Evolutionary conservation across 2,797 vertebrate species (phyloP).

Genomic region (Pangasius djambal): DNA sequence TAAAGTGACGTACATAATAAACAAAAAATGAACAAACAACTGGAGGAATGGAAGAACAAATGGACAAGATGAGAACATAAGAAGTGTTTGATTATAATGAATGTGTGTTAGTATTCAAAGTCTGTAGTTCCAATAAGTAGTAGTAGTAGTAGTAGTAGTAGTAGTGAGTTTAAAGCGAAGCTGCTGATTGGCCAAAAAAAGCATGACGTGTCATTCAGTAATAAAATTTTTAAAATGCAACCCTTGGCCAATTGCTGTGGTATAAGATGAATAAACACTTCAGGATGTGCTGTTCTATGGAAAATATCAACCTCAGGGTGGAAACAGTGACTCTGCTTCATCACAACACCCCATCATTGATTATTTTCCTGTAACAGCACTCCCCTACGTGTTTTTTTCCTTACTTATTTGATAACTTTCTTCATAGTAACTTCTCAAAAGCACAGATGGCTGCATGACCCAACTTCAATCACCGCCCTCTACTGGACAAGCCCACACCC

Average conservation of each 20-base stretch:
- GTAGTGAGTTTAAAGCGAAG: neutral
- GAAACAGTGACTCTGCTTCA: neutral
- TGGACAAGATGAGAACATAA: neutral
- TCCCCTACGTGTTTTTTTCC: no score
- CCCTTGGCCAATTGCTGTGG: neutral
- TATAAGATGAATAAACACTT: neutral
- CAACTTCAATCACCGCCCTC: constrained; percentile 29
- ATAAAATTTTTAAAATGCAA: neutral
- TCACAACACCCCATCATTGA: no score
- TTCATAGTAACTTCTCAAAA: neutral
- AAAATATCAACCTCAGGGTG: neutral
- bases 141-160: no score
- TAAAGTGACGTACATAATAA: neutral
- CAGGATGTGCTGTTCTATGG: neutral
- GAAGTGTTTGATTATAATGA: neutral
- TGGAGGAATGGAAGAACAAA: neutral
- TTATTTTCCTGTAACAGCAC: neutral
- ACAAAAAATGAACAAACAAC: neutral
- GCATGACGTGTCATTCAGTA: neutral
- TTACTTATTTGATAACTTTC: neutral
- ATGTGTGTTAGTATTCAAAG: neutral
- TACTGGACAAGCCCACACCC: constrained; percentile 12
- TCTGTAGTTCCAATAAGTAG: neutral
- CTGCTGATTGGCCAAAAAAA: neutral
- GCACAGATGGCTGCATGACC: neutral